A percentile compares a stretch with the other conserved stretches of the same genome.
phyloP scores from a whole-genome alignment of 2,113 vertebrate genomes.

The Sterna hirundo region DNA sequence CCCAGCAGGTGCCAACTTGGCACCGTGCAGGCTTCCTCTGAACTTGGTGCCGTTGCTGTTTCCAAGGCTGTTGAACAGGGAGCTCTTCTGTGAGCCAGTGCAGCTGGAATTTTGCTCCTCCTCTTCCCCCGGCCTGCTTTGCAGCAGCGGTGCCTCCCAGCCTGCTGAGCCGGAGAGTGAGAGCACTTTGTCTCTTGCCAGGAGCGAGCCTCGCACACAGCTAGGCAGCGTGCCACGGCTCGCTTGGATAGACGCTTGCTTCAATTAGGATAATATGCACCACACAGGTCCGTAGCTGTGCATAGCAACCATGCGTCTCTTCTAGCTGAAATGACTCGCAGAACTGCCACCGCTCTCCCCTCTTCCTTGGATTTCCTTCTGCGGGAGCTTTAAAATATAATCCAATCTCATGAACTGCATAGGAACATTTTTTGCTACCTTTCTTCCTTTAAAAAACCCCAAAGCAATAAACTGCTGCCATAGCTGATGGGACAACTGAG shows the following conservation, averaged over 20 bases:
- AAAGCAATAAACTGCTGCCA: background rate
- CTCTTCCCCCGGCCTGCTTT: background rate
- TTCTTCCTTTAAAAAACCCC: background rate
- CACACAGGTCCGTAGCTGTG: background rate
- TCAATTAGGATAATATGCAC: background rate
- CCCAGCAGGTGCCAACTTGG: constrained; percentile 63
- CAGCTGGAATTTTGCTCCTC: constrained; percentile 50
- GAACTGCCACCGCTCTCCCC: background rate
- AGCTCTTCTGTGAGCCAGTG: constrained; percentile 49
- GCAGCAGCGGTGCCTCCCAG: background rate
- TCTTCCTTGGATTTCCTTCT: constrained; percentile 39
- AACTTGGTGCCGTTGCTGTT: constrained; percentile 11
- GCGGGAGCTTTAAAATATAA: constrained; percentile 18
- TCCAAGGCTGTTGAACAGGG: constrained; percentile 61
- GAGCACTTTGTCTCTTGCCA: background rate
- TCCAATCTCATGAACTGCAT: background rate
- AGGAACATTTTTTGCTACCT: background rate
- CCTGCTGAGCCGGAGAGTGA: background rate
- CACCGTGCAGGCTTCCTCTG: constrained; percentile 38
- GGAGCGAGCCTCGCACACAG: background rate
- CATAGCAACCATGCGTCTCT: background rate
- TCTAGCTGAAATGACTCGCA: background rate
- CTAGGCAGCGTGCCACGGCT: background rate
- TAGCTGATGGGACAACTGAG: constrained; percentile 34
- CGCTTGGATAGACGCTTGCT: background rate